Evolutionary conservation across 2,888 invertebrate species (phyloP), one percentile per base, ranked within the genome.

Genomic region (Nemotelus pantherinus): DNA sequence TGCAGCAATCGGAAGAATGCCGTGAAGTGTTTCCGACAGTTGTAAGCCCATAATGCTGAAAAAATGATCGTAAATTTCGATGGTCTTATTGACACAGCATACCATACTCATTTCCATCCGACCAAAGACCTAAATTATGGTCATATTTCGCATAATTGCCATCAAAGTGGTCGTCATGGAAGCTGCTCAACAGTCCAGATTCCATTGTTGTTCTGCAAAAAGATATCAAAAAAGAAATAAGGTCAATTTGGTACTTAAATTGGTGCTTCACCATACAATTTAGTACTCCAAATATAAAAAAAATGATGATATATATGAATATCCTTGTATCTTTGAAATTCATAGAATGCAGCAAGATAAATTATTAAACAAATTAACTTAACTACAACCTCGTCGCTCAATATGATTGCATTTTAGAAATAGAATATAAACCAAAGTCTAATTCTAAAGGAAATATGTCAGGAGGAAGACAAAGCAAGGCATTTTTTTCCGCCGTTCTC

Each of bases 131-230:
- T 0, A 84, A 81, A 47, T 84, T 84, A 7, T 83, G 77, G 68
- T 82, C 85, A 82, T 83, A 86, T 81, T 83, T 85, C 2, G 80
- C 79, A 81, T 83, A 86, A 80, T 83, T 85, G 45, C 84, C 85
- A 80, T 87, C 87, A 78, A 85, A 86, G 79, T 85, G 84, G 79
- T 87, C 87, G 82, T 86, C 87, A 78, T 86, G 85, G 79, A 85
- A 85, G 68, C 84, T 83, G 80, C 86, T 87, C 64, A 87, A 82
- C 82, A 87, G 83, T 76, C 84, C 83, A 71, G 87, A 87, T 82
- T 87, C 87, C 87, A 87, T 87, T 79, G 79, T 81, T 78, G 65
- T 65, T 53, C 76, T 76, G 65, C 2, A 76, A 76, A 25, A 25
- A 25, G 25, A 25, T 67, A 9, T 9, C n/a, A 67, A 67, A n/a